Evolutionary conservation across 2,888 invertebrate genomes (phyloP), one percentile per base, ranked within the genome.

Genomic region (Clitarchus hookeri): DNA sequence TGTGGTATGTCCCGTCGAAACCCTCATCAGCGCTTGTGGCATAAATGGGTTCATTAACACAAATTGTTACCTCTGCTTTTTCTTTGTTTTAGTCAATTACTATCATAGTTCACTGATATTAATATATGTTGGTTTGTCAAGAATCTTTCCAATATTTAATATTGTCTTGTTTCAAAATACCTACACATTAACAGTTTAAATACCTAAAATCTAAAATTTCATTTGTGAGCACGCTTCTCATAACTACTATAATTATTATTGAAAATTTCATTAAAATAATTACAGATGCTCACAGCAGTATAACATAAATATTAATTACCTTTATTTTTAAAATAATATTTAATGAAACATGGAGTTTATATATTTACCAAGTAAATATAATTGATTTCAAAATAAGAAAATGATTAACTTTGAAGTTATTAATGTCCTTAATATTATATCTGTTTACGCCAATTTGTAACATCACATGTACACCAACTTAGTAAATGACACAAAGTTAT

Each of bases 1-100:
- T 99, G 94, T 98, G 98, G 95, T 96, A 99, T 92, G 99, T 99
- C 94, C 98, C 98, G 95, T 99, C 99, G 95, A 99, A 99, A 95
- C 98, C 98, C 95, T 99, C 99, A 95, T 99, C 99, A 94, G 99
- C 99, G 95, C 99, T 99, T 87, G 84, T 87, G 87, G 86, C 84
- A 85, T 82, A 87, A 87, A 87, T 82, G 82, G 82, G 82, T 27
- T 82, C 44, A 82, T 82, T 82, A 82, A 82, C 44, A 23, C 27
- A 26, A 82, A n/a, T 85, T 26, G 65, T 65, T 53, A 85, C 85
- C 44, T 85, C 80, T 27, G 48, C 48, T 65, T 19, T n/a, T 65
- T 65, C 65, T 65, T 65, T 65, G 6, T 65, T 65, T 12, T 65
- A 65, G 65, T 8, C n/a, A 65, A 65, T 23, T n/a, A 65, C n/a